phyloP scores from a whole-genome alignment of 1,140 invertebrate species.

The Oncopodura yosiiana region DNA sequence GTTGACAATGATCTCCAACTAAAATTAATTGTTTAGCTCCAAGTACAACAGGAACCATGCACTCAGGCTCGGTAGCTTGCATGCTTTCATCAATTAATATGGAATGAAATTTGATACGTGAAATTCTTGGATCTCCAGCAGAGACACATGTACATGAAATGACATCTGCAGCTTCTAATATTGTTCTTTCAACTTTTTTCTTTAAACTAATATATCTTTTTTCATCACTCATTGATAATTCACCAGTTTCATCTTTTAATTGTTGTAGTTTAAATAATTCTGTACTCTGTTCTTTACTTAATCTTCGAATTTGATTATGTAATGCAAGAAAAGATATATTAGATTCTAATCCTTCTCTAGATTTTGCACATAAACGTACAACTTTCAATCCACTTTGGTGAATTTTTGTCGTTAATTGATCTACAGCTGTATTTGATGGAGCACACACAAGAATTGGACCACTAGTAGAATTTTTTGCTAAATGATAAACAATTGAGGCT shows the following conservation, averaged over 20 bases:
- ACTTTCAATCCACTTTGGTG: constrained; percentile 95
- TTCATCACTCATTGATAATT: constrained; percentile 86
- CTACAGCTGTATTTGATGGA: constrained; percentile 97
- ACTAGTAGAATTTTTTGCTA: constrained; percentile 80
- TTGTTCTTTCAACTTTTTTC: constrained; percentile 79
- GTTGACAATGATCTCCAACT: constrained; percentile 97
- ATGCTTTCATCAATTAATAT: constrained; percentile 96
- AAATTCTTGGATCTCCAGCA: constrained; percentile 86
- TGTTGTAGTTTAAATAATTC: constrained; percentile 93
- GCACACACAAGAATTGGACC: constrained; percentile 96
- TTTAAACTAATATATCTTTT: constrained; percentile 87
- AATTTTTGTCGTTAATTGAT: constrained; percentile 98
- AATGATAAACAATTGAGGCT: constrained; percentile 96
- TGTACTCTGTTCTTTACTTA: constrained; percentile 60
- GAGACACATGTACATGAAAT: constrained; percentile 99
- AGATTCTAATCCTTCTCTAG: constrained; percentile 94
- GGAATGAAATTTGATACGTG: constrained; percentile 87
- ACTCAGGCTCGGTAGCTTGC: constrained; percentile 95
- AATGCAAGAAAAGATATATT: constrained; percentile 93
- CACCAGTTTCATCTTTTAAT: constrained; percentile 93
- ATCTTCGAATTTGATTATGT: constrained; percentile 93
- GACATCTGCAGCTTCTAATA: constrained; percentile 92
- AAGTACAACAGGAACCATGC: constrained; percentile 95
- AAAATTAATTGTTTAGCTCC: constrained; percentile 91
- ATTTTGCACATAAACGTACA: constrained; percentile 93